Conservation (phyloP, 2,797 vertebrate genomes). For the Tinamus major region DNA sequence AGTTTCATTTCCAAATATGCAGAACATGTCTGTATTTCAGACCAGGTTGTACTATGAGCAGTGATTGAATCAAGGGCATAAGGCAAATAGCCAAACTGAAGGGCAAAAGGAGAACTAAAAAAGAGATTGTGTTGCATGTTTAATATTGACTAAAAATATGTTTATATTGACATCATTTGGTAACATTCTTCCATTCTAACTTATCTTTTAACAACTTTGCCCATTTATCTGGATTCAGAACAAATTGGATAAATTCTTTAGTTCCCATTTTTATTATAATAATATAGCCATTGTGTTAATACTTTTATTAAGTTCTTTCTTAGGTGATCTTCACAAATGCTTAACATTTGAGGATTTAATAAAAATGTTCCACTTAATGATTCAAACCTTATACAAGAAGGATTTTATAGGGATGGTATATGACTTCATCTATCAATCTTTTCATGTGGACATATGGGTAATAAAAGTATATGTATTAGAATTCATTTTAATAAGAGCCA, state of each 20-base stretch:
- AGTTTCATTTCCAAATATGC: too few species aligned
- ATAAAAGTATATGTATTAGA: slow-evolving; percentile 74
- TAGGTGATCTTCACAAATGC: slow-evolving; percentile 40
- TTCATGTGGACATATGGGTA: slow-evolving; percentile 62
- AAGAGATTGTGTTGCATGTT: neutral
- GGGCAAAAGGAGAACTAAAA: neutral
- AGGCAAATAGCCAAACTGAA: neutral
- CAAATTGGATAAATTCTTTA: slow-evolving; percentile 13
- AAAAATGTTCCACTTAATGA: slow-evolving; percentile 60
- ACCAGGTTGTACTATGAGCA: accelerated
- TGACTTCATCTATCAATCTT: slow-evolving; percentile 59
- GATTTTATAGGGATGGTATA: slow-evolving; percentile 73
- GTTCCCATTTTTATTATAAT: neutral
- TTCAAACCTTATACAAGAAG: slow-evolving; percentile 9
- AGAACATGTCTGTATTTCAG: neutral
- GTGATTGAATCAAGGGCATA: neutral
- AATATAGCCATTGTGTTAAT: slow-evolving; percentile 33
- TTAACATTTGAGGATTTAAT: slow-evolving; percentile 54
- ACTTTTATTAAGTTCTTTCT: slow-evolving; percentile 53
- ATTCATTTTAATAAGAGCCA: slow-evolving; percentile 75
- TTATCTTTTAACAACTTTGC: neutral
- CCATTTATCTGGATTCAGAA: slow-evolving; percentile 16
- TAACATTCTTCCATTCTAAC: neutral
- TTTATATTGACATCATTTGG: neutral
- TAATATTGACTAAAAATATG: neutral